phyloP scores from a whole-genome alignment of 2,888 invertebrate genomes.

The Pardosa pseudoannulata region DNA sequence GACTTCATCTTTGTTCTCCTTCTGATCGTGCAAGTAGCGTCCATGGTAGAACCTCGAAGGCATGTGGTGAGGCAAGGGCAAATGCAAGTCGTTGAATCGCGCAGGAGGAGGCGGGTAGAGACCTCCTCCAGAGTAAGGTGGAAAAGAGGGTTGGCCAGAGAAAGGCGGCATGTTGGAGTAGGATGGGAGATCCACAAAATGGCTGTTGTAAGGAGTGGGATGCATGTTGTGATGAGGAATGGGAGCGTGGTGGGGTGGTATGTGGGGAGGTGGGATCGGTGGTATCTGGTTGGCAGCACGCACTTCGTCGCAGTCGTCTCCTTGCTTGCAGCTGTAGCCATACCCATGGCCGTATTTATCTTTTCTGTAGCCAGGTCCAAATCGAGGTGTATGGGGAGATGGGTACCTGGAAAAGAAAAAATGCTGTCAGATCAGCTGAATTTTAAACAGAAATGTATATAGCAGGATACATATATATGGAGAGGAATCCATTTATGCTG shows the following conservation, averaged over 20 bases:
- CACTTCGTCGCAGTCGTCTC: slow-evolving; percentile 68
- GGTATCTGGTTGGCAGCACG: slow-evolving; percentile 52
- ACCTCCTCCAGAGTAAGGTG: not conserved
- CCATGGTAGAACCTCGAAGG: slow-evolving; percentile 41
- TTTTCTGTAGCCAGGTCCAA: slow-evolving; percentile 66
- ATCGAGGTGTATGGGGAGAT: slow-evolving; percentile 37
- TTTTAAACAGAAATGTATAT: no score
- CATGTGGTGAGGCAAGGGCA: not conserved
- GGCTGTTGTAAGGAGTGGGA: slow-evolving; percentile 24
- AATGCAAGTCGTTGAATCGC: slow-evolving; percentile 42
- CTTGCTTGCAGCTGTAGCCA: slow-evolving; percentile 70
- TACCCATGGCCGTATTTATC: slow-evolving; percentile 71
- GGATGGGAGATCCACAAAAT: slow-evolving; percentile 26
- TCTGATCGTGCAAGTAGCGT: slow-evolving; percentile 49
- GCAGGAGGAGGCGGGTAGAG: slow-evolving; percentile 21
- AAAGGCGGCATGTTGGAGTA: slow-evolving; percentile 26
- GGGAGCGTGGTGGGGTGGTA: slow-evolving; percentile 1
- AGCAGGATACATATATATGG: no score
- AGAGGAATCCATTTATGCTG: no score
- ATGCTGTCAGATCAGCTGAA: no score
- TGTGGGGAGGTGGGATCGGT: slow-evolving; percentile 22
- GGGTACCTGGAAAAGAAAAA: slow-evolving; percentile 38
- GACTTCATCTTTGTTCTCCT: not conserved
- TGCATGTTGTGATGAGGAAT: slow-evolving; percentile 4
- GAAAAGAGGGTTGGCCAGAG: slow-evolving; percentile 20